A percentile compares a stretch with the other conserved stretches of the same genome.
Conservation (phyloP, 1,140 invertebrate species). For the Neodiprion fabricii region DNA sequence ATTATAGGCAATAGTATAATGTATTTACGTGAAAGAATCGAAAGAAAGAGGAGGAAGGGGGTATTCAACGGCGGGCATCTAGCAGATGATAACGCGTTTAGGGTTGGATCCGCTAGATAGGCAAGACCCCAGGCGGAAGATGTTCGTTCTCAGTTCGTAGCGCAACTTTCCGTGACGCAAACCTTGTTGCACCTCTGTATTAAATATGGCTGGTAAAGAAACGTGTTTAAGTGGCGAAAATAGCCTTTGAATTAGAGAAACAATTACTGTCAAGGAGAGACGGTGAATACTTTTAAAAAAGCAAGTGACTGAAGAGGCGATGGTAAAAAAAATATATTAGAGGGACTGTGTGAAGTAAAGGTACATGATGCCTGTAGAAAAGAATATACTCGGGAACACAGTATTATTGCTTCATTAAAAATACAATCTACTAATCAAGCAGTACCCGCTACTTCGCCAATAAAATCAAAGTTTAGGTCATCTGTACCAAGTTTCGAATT, state of each 20-base stretch:
- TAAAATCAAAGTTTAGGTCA: background rate
- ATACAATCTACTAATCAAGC: background rate
- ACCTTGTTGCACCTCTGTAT: background rate
- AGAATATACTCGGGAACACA: background rate
- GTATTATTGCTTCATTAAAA: constrained; percentile 2
- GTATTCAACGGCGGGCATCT: too few species aligned
- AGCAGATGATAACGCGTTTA: background rate
- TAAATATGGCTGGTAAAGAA: background rate
- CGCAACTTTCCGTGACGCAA: background rate
- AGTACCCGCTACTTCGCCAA: background rate
- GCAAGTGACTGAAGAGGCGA: background rate
- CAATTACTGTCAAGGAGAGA: background rate
- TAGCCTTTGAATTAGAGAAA: background rate
- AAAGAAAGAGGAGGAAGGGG: too few species aligned
- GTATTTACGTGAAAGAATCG: too few species aligned
- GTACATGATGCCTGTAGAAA: background rate
- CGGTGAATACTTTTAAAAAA: background rate
- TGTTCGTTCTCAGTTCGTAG: constrained; percentile 1
- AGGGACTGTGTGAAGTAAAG: background rate
- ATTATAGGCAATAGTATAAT: too few species aligned
- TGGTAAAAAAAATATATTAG: background rate
- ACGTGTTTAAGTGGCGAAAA: background rate
- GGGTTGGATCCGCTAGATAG: background rate
- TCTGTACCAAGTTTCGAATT: background rate
- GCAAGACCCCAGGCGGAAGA: background rate